A percentile compares a stretch with the other conserved stretches of the same genome.
phyloP scores from a whole-genome alignment of 2,797 vertebrate species.

The Pseudopleuronectes americanus region DNA sequence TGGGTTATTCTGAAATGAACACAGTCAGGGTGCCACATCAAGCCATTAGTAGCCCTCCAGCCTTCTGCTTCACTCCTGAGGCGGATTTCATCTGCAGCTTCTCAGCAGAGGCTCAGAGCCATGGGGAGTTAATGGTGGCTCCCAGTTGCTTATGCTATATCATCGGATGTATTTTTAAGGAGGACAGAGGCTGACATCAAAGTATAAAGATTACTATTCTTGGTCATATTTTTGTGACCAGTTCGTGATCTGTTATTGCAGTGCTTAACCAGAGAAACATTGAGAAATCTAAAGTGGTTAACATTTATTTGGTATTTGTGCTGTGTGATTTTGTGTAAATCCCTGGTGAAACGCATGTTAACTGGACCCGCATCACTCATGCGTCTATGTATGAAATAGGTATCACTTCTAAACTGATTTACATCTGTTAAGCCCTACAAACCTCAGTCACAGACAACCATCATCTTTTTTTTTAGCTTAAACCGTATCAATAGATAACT shows the following conservation, averaged over 20 bases:
- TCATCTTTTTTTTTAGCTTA: not conserved
- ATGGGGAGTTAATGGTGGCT: slow-evolving; percentile 60
- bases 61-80: slow-evolving; percentile 53
- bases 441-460: not conserved
- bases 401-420: no score
- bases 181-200: not conserved
- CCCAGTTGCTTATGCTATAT: slow-evolving; percentile 29
- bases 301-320: no score
- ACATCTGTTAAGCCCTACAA: no score
- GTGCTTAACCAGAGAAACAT: no score
- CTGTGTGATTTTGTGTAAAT: no score
- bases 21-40: slow-evolving; percentile 69
- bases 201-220: not conserved
- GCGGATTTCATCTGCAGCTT: slow-evolving; percentile 55
- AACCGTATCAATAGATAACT: not conserved
- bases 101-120: slow-evolving; percentile 41
- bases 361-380: no score
- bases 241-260: no score
- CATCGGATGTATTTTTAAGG: slow-evolving; percentile 19
- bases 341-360: no score
- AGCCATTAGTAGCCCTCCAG: slow-evolving; percentile 69
- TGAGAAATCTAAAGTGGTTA: no score
- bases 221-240: not conserved
- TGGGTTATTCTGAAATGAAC: slow-evolving; percentile 75
- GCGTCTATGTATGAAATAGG: no score